A percentile compares a stretch with the other conserved stretches of the same genome.
These are phyloP conservation scores for Pavo muticus DNA, from an alignment of 2,113 vertebrate genomes.

Conservation along the genomic window DNA sequence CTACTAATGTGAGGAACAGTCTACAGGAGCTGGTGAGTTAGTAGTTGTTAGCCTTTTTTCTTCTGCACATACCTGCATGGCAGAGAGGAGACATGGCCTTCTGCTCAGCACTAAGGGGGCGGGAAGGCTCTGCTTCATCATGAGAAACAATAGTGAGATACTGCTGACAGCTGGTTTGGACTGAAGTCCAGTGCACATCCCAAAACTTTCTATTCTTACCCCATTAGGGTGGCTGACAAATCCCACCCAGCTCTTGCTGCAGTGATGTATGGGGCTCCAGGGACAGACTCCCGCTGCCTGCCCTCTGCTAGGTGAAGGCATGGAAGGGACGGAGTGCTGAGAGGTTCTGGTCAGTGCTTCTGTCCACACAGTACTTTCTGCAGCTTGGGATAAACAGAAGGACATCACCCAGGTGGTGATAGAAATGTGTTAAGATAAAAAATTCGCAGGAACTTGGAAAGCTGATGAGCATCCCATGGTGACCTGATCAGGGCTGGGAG, in stretches of 20 bases:
- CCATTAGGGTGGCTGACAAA: not conserved
- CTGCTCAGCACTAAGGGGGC: not conserved
- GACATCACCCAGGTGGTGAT: not conserved
- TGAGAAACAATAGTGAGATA: not conserved
- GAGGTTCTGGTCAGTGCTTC: not conserved
- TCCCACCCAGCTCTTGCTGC: not conserved
- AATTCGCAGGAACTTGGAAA: not conserved
- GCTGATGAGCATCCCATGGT: not conserved
- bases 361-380: not conserved
- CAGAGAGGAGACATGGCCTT: not conserved
- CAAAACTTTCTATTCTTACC: not conserved
- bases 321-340: not conserved
- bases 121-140: not conserved
- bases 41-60: not conserved
- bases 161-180: not conserved
- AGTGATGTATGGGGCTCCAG: not conserved
- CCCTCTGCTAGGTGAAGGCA: not conserved
- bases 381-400: not conserved
- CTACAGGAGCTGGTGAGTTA: not conserved
- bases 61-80: fast-evolving
- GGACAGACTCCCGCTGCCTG: fast-evolving
- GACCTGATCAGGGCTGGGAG: not conserved
- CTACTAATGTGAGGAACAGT: not conserved
- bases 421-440: not conserved
- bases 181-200: not conserved